These are phyloP conservation scores for Acleris literana DNA, from an alignment of 2,888 invertebrate genomes.

Conservation along the genomic window DNA sequence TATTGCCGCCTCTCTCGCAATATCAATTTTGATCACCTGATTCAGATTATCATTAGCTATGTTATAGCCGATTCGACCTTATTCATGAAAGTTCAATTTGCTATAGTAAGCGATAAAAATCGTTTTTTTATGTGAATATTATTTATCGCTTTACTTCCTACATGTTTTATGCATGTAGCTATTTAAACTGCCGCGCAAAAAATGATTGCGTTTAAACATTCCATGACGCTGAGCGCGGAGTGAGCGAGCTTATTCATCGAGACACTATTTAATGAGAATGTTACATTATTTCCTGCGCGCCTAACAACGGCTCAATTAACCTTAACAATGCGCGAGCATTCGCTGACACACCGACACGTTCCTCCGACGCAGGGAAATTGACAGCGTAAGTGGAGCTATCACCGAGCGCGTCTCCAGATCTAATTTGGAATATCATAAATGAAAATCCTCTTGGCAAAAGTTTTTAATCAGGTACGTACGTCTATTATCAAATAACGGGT, in stretches of 20 bases:
- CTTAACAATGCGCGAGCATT: constrained; percentile 33
- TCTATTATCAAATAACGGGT: constrained; percentile 3
- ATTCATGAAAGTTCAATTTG: constrained; percentile 52
- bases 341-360: constrained; percentile 30
- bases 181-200: constrained; percentile 32
- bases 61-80: constrained; percentile 51
- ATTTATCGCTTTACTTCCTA: constrained; percentile 42
- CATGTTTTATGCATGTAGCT: constrained; percentile 32
- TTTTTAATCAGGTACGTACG: background rate
- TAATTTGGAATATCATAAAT: background rate
- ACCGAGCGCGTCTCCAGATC: constrained; percentile 5
- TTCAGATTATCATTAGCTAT: constrained; percentile 49
- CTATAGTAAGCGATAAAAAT: constrained; percentile 46
- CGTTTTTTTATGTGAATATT: constrained; percentile 41
- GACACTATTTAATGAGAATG: constrained; percentile 34
- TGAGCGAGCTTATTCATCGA: constrained; percentile 33
- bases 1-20: constrained; percentile 49
- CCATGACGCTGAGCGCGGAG: constrained; percentile 6
- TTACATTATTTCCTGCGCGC: constrained; percentile 33
- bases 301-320: constrained; percentile 37
- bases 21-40: constrained; percentile 48
- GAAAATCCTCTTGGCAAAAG: background rate
- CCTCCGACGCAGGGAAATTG: constrained; percentile 19
- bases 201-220: constrained; percentile 26
- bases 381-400: constrained; percentile 23